Conservation (phyloP, 2,113 vertebrate species). For the Ageneiosus marmoratus region DNA sequence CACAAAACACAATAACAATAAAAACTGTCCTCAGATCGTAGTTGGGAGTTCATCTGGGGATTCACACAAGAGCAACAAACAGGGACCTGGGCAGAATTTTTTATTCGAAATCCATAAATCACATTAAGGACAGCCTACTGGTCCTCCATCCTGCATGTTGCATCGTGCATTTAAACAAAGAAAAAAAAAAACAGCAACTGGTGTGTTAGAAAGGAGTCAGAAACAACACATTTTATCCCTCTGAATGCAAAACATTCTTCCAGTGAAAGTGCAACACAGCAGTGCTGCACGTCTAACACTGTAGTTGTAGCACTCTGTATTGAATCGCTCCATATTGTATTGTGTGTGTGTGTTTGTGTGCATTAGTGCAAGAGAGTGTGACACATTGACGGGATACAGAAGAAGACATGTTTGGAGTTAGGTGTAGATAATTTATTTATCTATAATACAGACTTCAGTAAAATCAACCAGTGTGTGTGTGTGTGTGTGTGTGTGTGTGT, state of each 20-base stretch:
- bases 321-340: no score
- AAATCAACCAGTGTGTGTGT: neutral
- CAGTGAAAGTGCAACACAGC: no score
- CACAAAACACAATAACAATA: conserved; percentile 44
- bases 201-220: neutral
- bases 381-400: no score
- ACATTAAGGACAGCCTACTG: conserved; percentile 28
- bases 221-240: neutral
- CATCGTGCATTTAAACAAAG: neutral
- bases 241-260: neutral
- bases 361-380: no score
- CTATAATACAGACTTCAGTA: neutral
- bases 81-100: conserved; percentile 19
- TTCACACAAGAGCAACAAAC: conserved; percentile 34
- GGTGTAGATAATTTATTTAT: neutral
- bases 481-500: conserved; percentile 9
- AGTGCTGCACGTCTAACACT: no score
- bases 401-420: neutral
- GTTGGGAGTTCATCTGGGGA: conserved; percentile 58
- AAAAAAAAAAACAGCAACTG: neutral
- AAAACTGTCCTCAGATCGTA: conserved; percentile 63
- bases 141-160: conserved; percentile 8
- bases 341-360: no score
- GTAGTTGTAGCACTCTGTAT: no score
- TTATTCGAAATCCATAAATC: neutral